phyloP scores from a whole-genome alignment of 92 coral and sea anemone genomes.

The Heteractis magnifica region DNA sequence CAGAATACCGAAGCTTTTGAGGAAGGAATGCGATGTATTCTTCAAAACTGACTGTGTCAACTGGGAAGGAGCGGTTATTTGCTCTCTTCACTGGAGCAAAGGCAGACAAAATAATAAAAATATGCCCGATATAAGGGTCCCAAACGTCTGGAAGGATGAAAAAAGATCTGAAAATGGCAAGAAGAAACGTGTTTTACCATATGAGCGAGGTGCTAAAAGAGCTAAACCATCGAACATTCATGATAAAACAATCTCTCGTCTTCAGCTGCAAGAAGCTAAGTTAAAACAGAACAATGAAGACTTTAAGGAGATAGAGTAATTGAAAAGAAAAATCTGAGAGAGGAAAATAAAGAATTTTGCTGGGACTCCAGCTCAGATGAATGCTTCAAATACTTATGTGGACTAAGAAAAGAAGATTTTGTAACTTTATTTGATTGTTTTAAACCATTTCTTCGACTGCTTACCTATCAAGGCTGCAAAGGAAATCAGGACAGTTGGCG shows the following conservation, averaged over 20 bases:
- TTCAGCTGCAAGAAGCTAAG: background rate
- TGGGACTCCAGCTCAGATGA: background rate
- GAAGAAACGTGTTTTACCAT: slow-evolving; percentile 10
- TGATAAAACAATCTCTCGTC: background rate
- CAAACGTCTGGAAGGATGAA: slow-evolving; percentile 10
- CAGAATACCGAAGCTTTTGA: slow-evolving; percentile 12
- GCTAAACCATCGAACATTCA: background rate
- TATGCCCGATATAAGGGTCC: slow-evolving; percentile 22
- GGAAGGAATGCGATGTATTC: slow-evolving; percentile 6
- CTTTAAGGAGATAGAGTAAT: background rate
- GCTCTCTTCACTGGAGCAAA: slow-evolving; percentile 33
- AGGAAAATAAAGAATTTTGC: background rate
- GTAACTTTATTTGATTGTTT: slow-evolving; percentile 22
- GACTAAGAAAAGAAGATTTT: slow-evolving; percentile 7
- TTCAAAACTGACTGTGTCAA: slow-evolving; percentile 23
- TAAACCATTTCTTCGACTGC: slow-evolving; percentile 17
- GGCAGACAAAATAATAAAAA: background rate
- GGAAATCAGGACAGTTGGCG: slow-evolving; percentile 12
- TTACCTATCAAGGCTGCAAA: slow-evolving; percentile 32
- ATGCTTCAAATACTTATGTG: slow-evolving; percentile 16
- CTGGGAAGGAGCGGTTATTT: slow-evolving; percentile 18
- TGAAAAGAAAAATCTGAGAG: slow-evolving; percentile 1
- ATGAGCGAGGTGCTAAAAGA: slow-evolving; percentile 24
- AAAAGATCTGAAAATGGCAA: background rate
- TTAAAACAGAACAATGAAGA: background rate